Base-by-base conservation (phyloP, 2,797 vertebrate species). In the Tokudaia tokunoshimensis region DNA sequence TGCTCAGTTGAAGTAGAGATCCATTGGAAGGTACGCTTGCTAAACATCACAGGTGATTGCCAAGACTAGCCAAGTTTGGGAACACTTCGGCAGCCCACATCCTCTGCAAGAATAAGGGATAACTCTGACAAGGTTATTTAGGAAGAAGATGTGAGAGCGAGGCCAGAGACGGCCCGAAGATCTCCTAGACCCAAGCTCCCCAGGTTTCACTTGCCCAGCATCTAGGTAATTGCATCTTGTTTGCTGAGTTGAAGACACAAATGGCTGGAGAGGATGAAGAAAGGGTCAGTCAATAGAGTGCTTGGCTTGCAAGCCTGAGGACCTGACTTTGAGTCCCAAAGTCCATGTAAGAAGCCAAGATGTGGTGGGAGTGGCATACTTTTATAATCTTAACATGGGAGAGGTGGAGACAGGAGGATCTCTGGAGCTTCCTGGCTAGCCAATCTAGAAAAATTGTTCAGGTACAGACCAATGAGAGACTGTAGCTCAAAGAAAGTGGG, bases 21-120 rank as follows among this genome's bases (percentile, higher is more conserved):
- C 55, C n/a, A 17, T 24, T 11, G 81, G 29, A 86, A 94, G 88
- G 31, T 31, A 44, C 2, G 47, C 74, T 83, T 41, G 57, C 37
- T 44, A 61, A 96, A 41, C 80, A 70, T 72, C 24, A 4, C 80
- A 90, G 92, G 94, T 84, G 91, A 84, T 50, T 72, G 26, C 52
- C 85, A 61, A 0, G 0, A 70, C 70, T 61, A 59, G 63, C 81
- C 34, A 65, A 76, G 44, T 72, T 72, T 61, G 82, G 47, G 85
- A 94, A 94, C 14, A 44, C n/a, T 79, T 67, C 31, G 47, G 1
- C 17, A 31, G 41, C 55, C 85, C 37, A 6, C 2, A 6, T 3
- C 37, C 29, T n/a, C 57, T 37, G 78, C 12, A 80, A 75, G 57
- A 57, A 37, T 1, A 75, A 61, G n/a, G 34, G 11, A 65, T 14